A percentile compares a stretch with the other conserved stretches of the same genome.
Evolutionary conservation across 2,113 vertebrate genomes (phyloP).

Genomic region (Xiphorhynchus elegans): DNA sequence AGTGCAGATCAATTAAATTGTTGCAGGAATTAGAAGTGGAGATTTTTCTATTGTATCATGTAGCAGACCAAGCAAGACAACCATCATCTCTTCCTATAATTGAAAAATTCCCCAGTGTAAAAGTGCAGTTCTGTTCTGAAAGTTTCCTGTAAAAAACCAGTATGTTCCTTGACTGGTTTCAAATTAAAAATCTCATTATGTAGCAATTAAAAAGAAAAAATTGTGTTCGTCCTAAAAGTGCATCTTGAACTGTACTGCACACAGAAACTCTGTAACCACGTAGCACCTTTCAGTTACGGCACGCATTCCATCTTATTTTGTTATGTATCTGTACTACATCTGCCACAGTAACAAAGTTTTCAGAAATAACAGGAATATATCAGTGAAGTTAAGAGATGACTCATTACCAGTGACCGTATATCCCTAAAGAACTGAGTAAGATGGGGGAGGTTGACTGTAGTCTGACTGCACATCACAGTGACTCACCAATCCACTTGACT

Average conservation of each 20-base stretch:
- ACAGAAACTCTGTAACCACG: not conserved
- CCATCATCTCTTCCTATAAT: not conserved
- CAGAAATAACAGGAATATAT: not conserved
- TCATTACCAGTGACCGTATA: not conserved
- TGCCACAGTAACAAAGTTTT: not conserved
- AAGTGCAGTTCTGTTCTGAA: not conserved
- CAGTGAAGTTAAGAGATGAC: not conserved
- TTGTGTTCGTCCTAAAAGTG: not conserved
- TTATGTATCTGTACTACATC: not conserved
- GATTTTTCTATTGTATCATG: not conserved
- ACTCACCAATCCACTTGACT: slow-evolving; percentile 36
- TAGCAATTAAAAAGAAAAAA: not conserved
- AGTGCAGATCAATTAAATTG: not conserved
- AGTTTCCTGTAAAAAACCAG: not conserved
- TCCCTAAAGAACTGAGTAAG: not conserved
- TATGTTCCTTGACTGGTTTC: not conserved
- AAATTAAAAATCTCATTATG: not conserved
- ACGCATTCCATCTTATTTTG: not conserved
- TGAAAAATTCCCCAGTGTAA: not conserved
- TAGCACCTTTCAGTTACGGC: not conserved
- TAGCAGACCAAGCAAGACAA: not conserved
- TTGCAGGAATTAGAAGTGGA: not conserved
- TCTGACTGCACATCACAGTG: not conserved
- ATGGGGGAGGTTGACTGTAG: not conserved
- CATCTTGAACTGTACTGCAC: not conserved